Percentiles rank a stretch among this genome's conserved stretches.
Evolutionary conservation across 1,140 invertebrate genomes (phyloP).

Genomic region (Cydia fagiglandana): DNA sequence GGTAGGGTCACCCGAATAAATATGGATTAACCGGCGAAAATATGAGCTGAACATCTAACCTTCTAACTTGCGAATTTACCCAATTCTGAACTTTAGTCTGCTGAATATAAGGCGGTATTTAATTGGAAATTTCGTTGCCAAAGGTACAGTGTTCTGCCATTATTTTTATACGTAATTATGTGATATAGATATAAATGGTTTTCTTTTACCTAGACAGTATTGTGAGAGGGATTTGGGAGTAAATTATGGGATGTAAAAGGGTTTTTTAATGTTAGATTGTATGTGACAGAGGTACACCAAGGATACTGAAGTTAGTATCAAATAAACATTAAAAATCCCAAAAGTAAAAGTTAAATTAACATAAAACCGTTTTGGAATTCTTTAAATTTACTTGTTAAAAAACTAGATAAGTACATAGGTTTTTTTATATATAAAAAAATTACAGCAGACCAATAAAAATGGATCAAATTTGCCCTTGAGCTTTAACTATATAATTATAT

Average conservation of each 20-base stretch:
- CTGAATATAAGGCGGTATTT: background rate
- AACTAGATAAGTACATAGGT: too few relatives aligned
- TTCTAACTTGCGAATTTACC: background rate
- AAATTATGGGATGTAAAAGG: background rate
- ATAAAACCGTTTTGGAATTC: too few relatives aligned
- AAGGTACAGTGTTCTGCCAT: background rate
- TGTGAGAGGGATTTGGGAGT: background rate
- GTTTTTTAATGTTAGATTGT: background rate
- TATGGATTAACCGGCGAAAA: constrained; percentile 54
- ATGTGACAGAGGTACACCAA: too few relatives aligned
- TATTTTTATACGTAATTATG: constrained; percentile 17
- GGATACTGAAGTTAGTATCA: too few relatives aligned
- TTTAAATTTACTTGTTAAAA: too few relatives aligned
- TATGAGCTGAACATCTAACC: constrained; percentile 40
- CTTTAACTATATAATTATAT: too few relatives aligned
- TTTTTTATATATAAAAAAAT: too few relatives aligned
- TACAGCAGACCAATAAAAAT: too few relatives aligned
- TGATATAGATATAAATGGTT: background rate
- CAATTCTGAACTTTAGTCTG: background rate
- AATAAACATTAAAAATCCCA: too few relatives aligned
- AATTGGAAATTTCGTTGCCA: background rate
- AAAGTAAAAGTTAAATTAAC: too few relatives aligned
- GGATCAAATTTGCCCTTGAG: too few relatives aligned
- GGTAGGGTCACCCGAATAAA: constrained; percentile 51
- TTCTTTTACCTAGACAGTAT: background rate